Conservation (phyloP, 2,797 vertebrate species). For the Notolabrus celidotus region DNA sequence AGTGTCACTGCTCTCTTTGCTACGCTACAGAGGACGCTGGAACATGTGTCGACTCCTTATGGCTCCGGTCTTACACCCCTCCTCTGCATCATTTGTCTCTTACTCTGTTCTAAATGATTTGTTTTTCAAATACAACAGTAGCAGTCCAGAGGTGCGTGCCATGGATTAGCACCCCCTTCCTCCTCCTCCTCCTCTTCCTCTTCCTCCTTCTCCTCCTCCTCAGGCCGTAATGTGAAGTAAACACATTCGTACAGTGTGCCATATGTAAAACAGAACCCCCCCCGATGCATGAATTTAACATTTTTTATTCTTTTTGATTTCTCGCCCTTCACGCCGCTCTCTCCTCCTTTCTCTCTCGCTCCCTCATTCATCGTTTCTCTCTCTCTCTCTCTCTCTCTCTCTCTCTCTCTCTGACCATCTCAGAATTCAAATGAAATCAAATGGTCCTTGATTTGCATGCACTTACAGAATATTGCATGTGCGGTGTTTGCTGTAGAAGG, state of each 20-base stretch:
- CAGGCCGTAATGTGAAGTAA: conserved; percentile 67
- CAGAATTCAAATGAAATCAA: conserved; percentile 89
- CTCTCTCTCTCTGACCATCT: conserved; percentile 79
- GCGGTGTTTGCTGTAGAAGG: conserved; percentile 93
- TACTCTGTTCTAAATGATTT: conserved; percentile 57
- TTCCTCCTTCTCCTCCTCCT: conserved; percentile 14
- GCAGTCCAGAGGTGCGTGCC: conserved; percentile 70
- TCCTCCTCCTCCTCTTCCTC: conserved; percentile 15
- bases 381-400: too few species aligned
- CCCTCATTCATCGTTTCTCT: conserved; percentile 40
- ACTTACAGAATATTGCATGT: conserved; percentile 90
- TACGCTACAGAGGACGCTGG: conserved; percentile 42
- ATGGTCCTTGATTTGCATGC: conserved; percentile 88
- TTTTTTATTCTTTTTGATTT: conserved; percentile 85
- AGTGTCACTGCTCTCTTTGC: conserved; percentile 49
- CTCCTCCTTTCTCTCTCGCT: conserved; percentile 34
- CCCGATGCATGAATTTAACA: conserved; percentile 74
- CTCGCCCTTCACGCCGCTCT: conserved; percentile 30
- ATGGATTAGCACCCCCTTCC: conserved; percentile 44
- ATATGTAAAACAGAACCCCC: conserved; percentile 76
- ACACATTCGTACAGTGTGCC: conserved; percentile 71
- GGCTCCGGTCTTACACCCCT: conserved; percentile 40
- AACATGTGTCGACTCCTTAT: conserved; percentile 59
- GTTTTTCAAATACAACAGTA: conserved; percentile 70
- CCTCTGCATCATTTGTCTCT: conserved; percentile 45